These are phyloP conservation scores for Cariama cristata DNA, from an alignment of 2,113 vertebrate species.

Conservation along the genomic window DNA sequence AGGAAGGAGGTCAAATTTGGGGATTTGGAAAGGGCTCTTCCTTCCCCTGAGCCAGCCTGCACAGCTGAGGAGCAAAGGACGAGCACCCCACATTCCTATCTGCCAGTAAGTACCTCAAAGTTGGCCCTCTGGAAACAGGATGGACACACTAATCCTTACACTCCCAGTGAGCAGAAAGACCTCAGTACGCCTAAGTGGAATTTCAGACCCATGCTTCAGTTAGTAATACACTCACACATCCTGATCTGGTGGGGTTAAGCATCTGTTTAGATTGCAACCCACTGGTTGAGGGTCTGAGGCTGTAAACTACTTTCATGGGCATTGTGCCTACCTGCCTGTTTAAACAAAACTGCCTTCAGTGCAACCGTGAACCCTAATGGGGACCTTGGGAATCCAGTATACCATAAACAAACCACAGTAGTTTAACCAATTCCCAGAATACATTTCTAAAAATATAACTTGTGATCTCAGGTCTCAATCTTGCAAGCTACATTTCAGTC, in stretches of 20 bases:
- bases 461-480: slow-evolving; percentile 2
- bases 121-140: not conserved
- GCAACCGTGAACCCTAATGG: not conserved
- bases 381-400: not conserved
- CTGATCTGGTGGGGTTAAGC: not conserved
- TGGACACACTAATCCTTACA: accelerated
- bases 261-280: not conserved
- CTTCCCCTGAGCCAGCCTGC: not conserved
- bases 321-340: not conserved
- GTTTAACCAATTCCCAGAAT: slow-evolving; percentile 13
- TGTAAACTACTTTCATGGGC: not conserved
- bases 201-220: not conserved
- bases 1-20: not conserved
- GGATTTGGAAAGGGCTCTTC: not conserved
- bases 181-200: not conserved
- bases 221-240: not conserved
- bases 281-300: not conserved
- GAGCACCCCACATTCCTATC: not conserved
- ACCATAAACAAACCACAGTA: not conserved
- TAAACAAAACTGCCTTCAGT: not conserved
- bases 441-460: not conserved
- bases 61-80: not conserved
- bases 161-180: not conserved
- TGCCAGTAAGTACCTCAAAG: not conserved
- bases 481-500: not conserved